Evolutionary conservation across 2,797 vertebrate species (phyloP), one percentile per base, ranked within the genome.

Genomic region (Brotula barbata): DNA sequence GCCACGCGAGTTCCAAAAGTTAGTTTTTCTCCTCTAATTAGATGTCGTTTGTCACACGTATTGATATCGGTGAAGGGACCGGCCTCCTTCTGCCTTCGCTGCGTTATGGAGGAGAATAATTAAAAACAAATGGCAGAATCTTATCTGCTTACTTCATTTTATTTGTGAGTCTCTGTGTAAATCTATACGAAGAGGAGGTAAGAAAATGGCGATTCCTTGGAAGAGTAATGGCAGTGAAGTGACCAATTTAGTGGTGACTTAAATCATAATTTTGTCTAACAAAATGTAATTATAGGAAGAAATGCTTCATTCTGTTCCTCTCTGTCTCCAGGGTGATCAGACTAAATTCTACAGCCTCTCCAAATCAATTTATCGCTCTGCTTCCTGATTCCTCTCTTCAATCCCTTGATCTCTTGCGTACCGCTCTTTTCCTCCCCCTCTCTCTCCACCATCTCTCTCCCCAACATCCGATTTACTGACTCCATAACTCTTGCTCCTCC

Each of bases 181-280:
- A n/a, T n/a, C n/a, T n/a, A n/a, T n/a, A n/a, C n/a, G n/a, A n/a
- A n/a, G n/a, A n/a, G n/a, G n/a, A n/a, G n/a, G n/a, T n/a, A n/a
- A n/a, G n/a, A n/a, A n/a, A n/a, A n/a, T n/a, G n/a, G n/a, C n/a
- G n/a, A n/a, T n/a, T n/a, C n/a, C n/a, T n/a, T n/a, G n/a, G n/a
- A n/a, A 5, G 34, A 67, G 48, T 44, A 40, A 56, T 50, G 64
- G 13, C 58, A 66, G 44, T 52, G 66, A 75, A 8, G 25, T 8
- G 25, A 28, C 25, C 25, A 8, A 44, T 42, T 20, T 42, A 69
- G 70, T 9, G 14, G 39, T 20, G 33, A 39, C 37, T 51, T 58
- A 64, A 60, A 75, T 79, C 58, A 58, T 69, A 43, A 78, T 79
- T 73, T 58, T 53, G 73, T 65, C 58, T 77, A 80, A 80, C 78